A percentile compares a stretch with the other conserved stretches of the same genome.
phyloP scores from a whole-genome alignment of 2,113 vertebrate species.

The Toxostoma redivivum region DNA sequence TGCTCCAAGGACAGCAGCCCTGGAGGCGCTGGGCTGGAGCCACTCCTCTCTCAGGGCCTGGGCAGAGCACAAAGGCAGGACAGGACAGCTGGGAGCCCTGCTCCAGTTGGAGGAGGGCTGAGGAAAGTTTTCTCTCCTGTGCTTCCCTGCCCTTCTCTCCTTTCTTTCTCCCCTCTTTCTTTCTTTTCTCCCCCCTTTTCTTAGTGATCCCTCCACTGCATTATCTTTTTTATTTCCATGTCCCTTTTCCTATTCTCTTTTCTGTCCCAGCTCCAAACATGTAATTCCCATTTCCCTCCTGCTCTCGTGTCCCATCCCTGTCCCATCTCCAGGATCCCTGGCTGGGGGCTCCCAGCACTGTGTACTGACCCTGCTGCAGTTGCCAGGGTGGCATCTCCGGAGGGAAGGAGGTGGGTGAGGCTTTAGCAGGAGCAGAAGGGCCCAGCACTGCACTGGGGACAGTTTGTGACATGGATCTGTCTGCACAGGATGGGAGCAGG shows the following conservation, averaged over 20 bases:
- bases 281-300: background rate
- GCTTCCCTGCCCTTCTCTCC: background rate
- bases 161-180: background rate
- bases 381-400: background rate
- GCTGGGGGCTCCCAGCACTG: background rate
- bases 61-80: background rate
- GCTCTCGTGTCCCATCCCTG: background rate
- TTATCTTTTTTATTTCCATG: background rate
- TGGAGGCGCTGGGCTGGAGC: background rate
- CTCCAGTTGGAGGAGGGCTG: background rate
- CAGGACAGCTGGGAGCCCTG: background rate
- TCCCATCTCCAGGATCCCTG: background rate
- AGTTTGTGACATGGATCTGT: background rate
- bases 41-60: background rate
- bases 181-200: background rate
- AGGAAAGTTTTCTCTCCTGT: background rate
- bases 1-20: background rate
- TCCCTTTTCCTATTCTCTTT: background rate
- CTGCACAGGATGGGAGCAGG: background rate
- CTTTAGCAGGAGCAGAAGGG: background rate
- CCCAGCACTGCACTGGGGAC: background rate
- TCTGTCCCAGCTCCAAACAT: fast-evolving
- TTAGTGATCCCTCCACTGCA: background rate
- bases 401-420: background rate
- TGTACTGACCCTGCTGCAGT: background rate